Evolutionary conservation across 1,140 invertebrate species (phyloP), one percentile per base, ranked within the genome.

Genomic region (Cheumatopsyche charites): DNA sequence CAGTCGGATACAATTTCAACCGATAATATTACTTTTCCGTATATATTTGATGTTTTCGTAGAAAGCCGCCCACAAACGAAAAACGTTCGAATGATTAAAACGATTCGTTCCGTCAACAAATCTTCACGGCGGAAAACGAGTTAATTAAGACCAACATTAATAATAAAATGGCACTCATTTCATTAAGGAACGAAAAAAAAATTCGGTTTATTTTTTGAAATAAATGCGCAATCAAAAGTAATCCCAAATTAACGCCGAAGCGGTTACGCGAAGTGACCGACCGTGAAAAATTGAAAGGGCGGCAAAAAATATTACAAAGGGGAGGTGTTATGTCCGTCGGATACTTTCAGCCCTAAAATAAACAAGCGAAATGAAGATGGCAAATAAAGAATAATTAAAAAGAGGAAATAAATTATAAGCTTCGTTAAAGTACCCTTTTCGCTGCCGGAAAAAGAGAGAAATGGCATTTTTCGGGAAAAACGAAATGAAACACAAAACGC

Each of bases 381-480:
- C 55, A n/a, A 58, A 58, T 58, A 26, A 58, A 21, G 55, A 58
- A 36, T 36, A 36, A 36, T 36, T 4, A 36, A 36, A 36, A 58
- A 58, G 19, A 23, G 17, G 55, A 58, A 58, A 58, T 58, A 58
- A 58, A 58, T 58, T 58, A 26, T 58, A 26, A 58, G 55, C 55
- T 58, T 58, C 55, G 25, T 58, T 58, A 58, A 58, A 58, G 25
- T 25, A 25, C 55, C 55, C 55, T 25, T 58, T 58, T 58, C 15
- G 11, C 43, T 47, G 4, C 29, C 29, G 29, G n/a, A n/a, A 36
- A 4, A 9, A 9, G 29, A 9, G 29, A 36, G 9, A 36, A 36
- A 36, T 9, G 29, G 29, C 29, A 9, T 36, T 3, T 36, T 36
- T 9, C 9, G 29, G 29, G 29, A 36, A 36, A 36, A 36, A 9